These are phyloP conservation scores for Trissoscelio sp. DNA, from an alignment of 2,888 invertebrate genomes.

Conservation along the genomic window DNA sequence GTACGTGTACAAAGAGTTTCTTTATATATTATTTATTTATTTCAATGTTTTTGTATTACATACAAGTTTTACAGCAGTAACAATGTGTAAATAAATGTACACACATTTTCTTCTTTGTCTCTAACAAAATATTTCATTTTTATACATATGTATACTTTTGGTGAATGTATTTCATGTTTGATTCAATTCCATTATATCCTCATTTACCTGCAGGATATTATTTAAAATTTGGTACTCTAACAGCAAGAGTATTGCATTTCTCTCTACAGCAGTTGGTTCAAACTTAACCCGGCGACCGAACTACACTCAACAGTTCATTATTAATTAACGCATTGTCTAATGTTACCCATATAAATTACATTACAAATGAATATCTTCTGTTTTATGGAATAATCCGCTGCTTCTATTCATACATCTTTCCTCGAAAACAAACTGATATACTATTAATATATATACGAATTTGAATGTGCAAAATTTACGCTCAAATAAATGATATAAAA, in stretches of 20 bases:
- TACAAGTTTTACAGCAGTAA: too few relatives aligned
- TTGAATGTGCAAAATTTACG: slow-evolving; percentile 21
- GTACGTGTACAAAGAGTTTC: too few relatives aligned
- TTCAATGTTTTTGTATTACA: too few relatives aligned
- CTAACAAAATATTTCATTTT: too few relatives aligned
- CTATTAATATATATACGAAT: too few relatives aligned
- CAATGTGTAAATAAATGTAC: too few relatives aligned
- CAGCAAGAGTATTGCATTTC: slow-evolving; percentile 4
- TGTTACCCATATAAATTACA: slow-evolving; percentile 35
- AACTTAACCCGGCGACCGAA: slow-evolving; percentile 12
- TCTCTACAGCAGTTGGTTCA: not conserved
- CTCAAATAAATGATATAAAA: slow-evolving; percentile 12
- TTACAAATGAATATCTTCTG: slow-evolving; percentile 39
- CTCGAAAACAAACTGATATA: slow-evolving; percentile 1
- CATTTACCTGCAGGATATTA: slow-evolving; percentile 6
- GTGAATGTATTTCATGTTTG: not conserved
- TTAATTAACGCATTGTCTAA: slow-evolving; percentile 40
- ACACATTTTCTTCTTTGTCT: too few relatives aligned
- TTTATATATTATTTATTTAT: too few relatives aligned
- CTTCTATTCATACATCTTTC: slow-evolving; percentile 30
- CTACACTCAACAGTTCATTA: slow-evolving; percentile 21
- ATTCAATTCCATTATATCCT: slow-evolving; percentile 10
- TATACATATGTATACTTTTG: too few relatives aligned
- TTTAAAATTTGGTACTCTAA: not conserved
- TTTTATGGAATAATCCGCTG: slow-evolving; percentile 17